Conservation (phyloP, 2,113 vertebrate genomes). For the Neogobius melanostomus region DNA sequence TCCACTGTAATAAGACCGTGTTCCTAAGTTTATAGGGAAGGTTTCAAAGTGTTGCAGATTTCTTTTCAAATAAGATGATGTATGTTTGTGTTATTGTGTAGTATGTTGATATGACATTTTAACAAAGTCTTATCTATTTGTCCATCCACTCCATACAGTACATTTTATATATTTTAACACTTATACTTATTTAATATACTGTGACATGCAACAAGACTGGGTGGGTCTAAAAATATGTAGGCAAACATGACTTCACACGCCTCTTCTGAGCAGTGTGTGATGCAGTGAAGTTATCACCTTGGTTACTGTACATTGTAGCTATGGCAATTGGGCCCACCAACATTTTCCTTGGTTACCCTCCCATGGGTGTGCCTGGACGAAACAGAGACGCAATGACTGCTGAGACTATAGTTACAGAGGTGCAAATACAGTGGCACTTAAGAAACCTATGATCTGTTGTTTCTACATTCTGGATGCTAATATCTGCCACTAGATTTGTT, state of each 20-base stretch:
- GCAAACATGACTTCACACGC: constrained; percentile 25
- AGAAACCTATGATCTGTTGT: not conserved
- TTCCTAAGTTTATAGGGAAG: not conserved
- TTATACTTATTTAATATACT: too few relatives aligned
- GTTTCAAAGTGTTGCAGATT: not conserved
- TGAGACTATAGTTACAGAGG: constrained; percentile 3
- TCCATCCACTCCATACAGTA: too few relatives aligned
- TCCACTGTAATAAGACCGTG: too few relatives aligned
- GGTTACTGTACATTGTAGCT: constrained; percentile 51
- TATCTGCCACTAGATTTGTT: not conserved
- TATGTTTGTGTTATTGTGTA: too few relatives aligned
- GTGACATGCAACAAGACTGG: not conserved
- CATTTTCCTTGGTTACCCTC: constrained; percentile 55
- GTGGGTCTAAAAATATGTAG: constrained; percentile 40
- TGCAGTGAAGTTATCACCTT: constrained; percentile 45
- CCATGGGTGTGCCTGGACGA: constrained; percentile 13
- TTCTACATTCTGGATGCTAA: not conserved
- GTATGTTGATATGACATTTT: too few relatives aligned
- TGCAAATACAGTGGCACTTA: not conserved
- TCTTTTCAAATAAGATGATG: too few relatives aligned
- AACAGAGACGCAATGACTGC: constrained; percentile 11
- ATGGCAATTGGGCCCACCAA: constrained; percentile 53
- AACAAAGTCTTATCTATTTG: too few relatives aligned
- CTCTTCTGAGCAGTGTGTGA: constrained; percentile 19
- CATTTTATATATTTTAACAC: too few relatives aligned